A percentile compares a stretch with the other conserved stretches of the same genome.
phyloP scores from a whole-genome alignment of 37 sponge, comb jelly and placozoan species.

The Halichondria panicea region DNA sequence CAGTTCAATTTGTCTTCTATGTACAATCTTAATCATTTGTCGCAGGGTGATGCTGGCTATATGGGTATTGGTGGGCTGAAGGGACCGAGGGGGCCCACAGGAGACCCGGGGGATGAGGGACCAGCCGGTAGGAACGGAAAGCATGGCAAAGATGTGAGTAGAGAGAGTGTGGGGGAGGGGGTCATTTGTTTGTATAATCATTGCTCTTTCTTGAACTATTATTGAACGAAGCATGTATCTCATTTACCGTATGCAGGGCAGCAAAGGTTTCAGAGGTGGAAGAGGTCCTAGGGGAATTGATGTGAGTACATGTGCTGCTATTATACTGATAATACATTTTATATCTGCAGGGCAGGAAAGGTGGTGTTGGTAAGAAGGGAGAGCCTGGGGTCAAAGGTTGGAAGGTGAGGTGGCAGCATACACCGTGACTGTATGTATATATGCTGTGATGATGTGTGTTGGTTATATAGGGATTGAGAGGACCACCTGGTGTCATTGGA shows the following conservation, averaged over 20 bases:
- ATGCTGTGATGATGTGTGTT: not conserved
- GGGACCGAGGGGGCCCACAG: slow-evolving; percentile 22
- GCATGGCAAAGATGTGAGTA: slow-evolving; percentile 21
- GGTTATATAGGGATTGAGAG: slow-evolving; percentile 31
- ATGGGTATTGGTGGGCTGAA: slow-evolving; percentile 15
- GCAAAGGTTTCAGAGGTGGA: slow-evolving; percentile 14
- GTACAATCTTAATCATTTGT: not conserved
- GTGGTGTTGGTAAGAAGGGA: slow-evolving; percentile 24
- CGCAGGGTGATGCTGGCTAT: slow-evolving; percentile 30
- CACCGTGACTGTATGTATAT: not conserved
- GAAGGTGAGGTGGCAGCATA: not conserved
- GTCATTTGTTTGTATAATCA: not conserved
- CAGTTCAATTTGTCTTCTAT: not conserved
- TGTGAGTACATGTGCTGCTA: not conserved
- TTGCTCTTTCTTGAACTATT: not conserved
- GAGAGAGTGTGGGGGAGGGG: not conserved
- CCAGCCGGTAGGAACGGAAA: slow-evolving; percentile 2
- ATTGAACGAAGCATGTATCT: not conserved
- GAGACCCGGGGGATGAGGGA: slow-evolving; percentile 13
- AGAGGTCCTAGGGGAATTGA: slow-evolving; percentile 13
- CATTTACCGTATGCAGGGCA: slow-evolving; percentile 4
- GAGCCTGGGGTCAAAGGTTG: slow-evolving; percentile 18
- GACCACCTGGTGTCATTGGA: slow-evolving; percentile 36
- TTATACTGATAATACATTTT: not conserved
- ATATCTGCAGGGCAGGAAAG: slow-evolving; percentile 19